Conservation (phyloP, 2,888 invertebrate species). For the Meta bourneti region DNA sequence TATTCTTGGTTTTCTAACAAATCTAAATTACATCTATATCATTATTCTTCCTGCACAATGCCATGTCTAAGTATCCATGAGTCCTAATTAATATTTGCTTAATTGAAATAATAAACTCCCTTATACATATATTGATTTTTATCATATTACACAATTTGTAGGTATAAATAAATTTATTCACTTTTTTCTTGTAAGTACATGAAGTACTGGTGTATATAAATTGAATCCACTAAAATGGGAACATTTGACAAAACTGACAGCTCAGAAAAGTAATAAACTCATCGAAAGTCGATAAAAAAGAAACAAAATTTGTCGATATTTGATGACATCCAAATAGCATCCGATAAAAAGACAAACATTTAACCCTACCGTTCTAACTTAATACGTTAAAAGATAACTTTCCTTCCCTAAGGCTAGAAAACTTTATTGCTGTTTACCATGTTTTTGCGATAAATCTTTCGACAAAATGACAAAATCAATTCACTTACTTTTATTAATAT, state of each 20-base stretch:
- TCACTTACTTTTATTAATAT: background rate
- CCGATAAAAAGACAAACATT: background rate
- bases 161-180: too few relatives aligned
- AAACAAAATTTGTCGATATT: background rate
- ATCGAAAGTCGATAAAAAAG: background rate
- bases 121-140: too few relatives aligned
- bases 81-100: too few relatives aligned
- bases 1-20: too few relatives aligned
- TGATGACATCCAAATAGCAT: background rate
- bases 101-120: too few relatives aligned
- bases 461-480: background rate
- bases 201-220: background rate
- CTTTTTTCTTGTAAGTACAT: too few relatives aligned
- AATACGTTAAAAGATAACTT: background rate
- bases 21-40: too few relatives aligned
- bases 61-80: too few relatives aligned
- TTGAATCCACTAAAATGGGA: background rate
- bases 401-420: background rate
- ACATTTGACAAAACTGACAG: background rate
- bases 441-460: background rate
- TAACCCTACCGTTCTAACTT: background rate
- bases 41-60: too few relatives aligned
- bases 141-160: too few relatives aligned
- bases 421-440: background rate
- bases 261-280: background rate